phyloP scores from a whole-genome alignment of 2,888 invertebrate species.

The Podotricha telesiphe region DNA sequence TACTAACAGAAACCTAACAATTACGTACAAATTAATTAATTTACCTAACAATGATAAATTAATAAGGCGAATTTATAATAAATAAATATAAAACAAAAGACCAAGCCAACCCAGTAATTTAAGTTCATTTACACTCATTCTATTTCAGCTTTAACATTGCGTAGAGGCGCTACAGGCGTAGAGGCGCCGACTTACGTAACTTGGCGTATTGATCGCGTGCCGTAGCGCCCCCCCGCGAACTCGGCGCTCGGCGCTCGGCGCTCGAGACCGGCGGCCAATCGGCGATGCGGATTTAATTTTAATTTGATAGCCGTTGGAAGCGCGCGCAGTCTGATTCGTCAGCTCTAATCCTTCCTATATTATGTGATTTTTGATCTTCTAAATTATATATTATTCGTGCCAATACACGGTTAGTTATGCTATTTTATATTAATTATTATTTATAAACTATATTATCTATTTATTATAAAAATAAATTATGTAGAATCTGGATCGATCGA shows the following conservation, averaged over 20 bases:
- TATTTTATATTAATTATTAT: no score
- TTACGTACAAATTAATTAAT: no score
- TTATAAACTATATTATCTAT: no score
- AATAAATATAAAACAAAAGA: constrained; percentile 2
- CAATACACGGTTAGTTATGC: no score
- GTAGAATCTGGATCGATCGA: no score
- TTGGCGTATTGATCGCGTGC: constrained; percentile 70
- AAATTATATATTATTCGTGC: no score
- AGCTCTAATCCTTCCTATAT: constrained; percentile 46
- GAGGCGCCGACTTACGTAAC: constrained; percentile 70
- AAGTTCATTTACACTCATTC: constrained; percentile 36
- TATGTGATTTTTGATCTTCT: background rate
- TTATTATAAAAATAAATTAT: no score
- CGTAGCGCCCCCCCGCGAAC: constrained; percentile 45
- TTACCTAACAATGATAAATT: background rate
- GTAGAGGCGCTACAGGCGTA: constrained; percentile 45
- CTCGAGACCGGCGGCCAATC: constrained; percentile 64
- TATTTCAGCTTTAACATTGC: constrained; percentile 37
- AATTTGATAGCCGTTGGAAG: constrained; percentile 71
- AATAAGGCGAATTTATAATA: background rate
- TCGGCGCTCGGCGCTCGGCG: constrained; percentile 32
- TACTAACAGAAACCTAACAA: background rate
- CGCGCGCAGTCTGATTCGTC: constrained; percentile 69
- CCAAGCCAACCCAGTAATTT: constrained; percentile 14
- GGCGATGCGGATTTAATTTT: constrained; percentile 70